A percentile compares a stretch with the other conserved stretches of the same genome.
Evolutionary conservation across 2,888 invertebrate genomes (phyloP).

Genomic region (Mimachlamys varia): DNA sequence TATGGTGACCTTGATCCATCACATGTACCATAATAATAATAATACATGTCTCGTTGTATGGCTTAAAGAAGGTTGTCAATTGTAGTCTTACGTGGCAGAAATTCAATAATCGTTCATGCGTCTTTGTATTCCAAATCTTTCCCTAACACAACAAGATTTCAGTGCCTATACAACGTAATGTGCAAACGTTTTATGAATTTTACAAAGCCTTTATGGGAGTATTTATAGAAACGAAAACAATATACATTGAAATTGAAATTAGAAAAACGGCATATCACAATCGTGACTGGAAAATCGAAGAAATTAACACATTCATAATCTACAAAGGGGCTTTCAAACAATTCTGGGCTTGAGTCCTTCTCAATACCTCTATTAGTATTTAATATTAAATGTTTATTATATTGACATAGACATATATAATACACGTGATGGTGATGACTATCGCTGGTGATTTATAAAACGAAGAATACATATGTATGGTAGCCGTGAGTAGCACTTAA

Average conservation of each 20-base stretch:
- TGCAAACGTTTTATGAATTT: not conserved
- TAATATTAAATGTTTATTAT: not conserved
- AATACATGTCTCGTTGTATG: not conserved
- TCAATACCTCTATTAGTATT: constrained; percentile 12
- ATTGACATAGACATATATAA: not conserved
- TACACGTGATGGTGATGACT: not conserved
- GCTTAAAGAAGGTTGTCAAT: not conserved
- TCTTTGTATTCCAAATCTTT: not conserved
- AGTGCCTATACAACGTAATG: not conserved
- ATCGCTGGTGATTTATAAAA: not conserved
- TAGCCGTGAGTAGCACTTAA: not conserved
- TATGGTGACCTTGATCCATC: not conserved
- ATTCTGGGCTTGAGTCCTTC: not conserved
- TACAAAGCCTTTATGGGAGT: not conserved
- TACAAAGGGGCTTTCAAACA: not conserved
- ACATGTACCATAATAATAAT: not conserved
- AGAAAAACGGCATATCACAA: constrained; percentile 26
- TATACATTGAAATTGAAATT: not conserved
- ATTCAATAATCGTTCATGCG: not conserved
- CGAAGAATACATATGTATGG: not conserved
- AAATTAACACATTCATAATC: not conserved
- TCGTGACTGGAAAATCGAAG: not conserved
- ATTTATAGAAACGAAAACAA: constrained; percentile 12
- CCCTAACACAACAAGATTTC: not conserved
- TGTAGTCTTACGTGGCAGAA: not conserved